These are phyloP conservation scores for Mesorhabditis sp. DNA, from an alignment of 2,888 invertebrate genomes.

Conservation along the genomic window DNA sequence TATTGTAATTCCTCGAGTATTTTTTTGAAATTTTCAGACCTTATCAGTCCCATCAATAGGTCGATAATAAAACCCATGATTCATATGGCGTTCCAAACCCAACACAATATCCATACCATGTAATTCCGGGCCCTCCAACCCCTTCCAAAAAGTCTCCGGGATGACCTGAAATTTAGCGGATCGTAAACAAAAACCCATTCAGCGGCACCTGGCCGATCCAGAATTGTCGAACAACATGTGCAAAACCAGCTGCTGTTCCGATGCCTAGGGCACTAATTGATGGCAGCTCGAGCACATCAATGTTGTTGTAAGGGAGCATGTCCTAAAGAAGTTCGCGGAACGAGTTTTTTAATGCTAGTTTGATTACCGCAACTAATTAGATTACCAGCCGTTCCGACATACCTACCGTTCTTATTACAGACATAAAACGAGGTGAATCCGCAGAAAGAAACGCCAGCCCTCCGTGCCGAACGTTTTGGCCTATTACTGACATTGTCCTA, in stretches of 20 bases:
- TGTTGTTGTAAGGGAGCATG: not conserved
- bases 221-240: not conserved
- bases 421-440: not conserved
- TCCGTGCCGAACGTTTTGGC: not conserved
- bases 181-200: too few species aligned
- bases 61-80: not conserved
- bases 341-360: not conserved
- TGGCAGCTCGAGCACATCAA: not conserved
- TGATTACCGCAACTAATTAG: not conserved
- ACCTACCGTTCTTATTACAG: not conserved
- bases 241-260: slow-evolving; percentile 3
- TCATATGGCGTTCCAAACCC: not conserved
- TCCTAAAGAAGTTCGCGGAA: not conserved
- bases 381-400: not conserved
- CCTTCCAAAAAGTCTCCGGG: not conserved
- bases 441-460: not conserved
- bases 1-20: too few species aligned
- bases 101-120: not conserved
- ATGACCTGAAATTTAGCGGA: not conserved
- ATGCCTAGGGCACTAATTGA: not conserved
- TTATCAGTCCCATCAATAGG: not conserved
- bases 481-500: not conserved
- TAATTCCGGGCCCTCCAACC: not conserved
- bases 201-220: not conserved
- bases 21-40: not conserved